phyloP scores from a whole-genome alignment of 2,113 vertebrate species.

The Urocitellus parryii region DNA sequence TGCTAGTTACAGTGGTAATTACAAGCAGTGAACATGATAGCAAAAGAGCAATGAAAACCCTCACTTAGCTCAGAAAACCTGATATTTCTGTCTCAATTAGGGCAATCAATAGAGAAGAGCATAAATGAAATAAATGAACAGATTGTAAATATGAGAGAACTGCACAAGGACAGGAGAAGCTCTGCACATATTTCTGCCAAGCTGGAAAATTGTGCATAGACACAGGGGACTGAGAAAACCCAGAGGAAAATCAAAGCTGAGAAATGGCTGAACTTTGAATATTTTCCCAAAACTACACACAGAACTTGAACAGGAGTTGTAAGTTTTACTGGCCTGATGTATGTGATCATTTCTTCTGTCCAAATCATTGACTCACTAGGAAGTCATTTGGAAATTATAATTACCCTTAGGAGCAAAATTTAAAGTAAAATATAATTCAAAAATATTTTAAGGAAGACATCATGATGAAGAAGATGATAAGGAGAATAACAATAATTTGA shows the following conservation, averaged over 20 bases:
- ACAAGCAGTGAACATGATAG: not conserved
- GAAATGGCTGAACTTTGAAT: not conserved
- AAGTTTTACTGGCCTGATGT: not conserved
- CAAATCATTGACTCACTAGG: not conserved
- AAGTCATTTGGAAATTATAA: not conserved
- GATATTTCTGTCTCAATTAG: not conserved
- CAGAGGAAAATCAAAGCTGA: not conserved
- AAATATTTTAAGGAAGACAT: not conserved
- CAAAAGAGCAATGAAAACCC: not conserved
- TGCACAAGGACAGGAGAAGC: not conserved
- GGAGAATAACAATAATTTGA: not conserved
- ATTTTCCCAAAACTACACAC: not conserved
- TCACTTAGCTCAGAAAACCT: not conserved
- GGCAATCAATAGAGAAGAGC: not conserved
- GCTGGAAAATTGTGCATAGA: not conserved
- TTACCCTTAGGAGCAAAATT: not conserved
- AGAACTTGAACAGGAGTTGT: not conserved
- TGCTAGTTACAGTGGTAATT: not conserved
- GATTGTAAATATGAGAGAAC: not conserved
- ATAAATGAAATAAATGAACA: not conserved
- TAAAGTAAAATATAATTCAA: not conserved
- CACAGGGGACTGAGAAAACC: not conserved
- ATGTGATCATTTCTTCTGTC: not conserved
- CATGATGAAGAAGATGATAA: not conserved
- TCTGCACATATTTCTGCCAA: not conserved